These are phyloP conservation scores for Bujurquina vittata DNA, from an alignment of 2,113 vertebrate genomes.

Conservation along the genomic window DNA sequence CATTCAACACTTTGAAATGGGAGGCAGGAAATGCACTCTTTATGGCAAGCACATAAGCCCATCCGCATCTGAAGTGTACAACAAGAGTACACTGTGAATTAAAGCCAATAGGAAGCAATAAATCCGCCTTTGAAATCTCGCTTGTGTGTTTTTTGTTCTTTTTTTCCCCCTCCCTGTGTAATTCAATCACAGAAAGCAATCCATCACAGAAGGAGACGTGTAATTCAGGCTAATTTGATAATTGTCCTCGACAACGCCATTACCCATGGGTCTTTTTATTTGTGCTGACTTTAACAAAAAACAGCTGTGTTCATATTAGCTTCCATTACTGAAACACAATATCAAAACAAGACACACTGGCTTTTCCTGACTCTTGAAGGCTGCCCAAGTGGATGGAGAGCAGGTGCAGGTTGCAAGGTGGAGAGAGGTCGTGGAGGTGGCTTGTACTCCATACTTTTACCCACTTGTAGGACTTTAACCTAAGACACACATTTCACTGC, in stretches of 20 bases:
- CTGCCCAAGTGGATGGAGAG: conserved; percentile 24
- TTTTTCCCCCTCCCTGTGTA: conserved; percentile 22
- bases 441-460: conserved; percentile 38
- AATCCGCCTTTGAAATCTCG: conserved; percentile 41
- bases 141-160: neutral
- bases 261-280: conserved; percentile 73
- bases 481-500: conserved; percentile 8
- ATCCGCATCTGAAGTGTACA: conserved; percentile 27
- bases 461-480: conserved; percentile 41
- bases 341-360: conserved; percentile 22
- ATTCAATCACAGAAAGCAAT: conserved; percentile 71
- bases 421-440: neutral
- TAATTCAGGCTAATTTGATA: conserved; percentile 75
- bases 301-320: conserved; percentile 70
- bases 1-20: conserved; percentile 30
- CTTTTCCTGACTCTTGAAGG: conserved; percentile 9
- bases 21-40: neutral
- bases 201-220: conserved; percentile 61
- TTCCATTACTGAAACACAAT: conserved; percentile 57
- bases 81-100: conserved; percentile 29
- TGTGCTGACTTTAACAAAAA: conserved; percentile 68
- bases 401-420: conserved; percentile 20
- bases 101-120: conserved; percentile 30
- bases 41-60: conserved; percentile 2
- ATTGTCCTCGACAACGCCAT: conserved; percentile 70